Percentiles rank a stretch among this genome's conserved stretches.
Evolutionary conservation across 2,113 vertebrate species (phyloP).

Genomic region (Phalacrocorax pelagicus): DNA sequence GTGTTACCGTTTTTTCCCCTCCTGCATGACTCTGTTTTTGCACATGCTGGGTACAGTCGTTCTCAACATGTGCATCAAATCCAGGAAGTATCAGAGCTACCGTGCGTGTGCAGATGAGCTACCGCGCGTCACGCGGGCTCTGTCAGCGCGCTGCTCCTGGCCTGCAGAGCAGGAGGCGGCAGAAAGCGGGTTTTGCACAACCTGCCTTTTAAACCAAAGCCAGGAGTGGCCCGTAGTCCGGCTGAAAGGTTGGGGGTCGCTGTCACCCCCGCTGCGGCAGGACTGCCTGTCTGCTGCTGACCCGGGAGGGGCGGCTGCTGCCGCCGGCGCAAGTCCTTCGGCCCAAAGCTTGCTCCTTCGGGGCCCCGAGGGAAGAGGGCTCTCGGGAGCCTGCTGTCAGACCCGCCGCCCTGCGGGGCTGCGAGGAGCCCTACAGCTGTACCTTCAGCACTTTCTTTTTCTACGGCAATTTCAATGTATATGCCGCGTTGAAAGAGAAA

Average conservation of each 20-base stretch:
- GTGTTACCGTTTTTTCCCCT: background rate
- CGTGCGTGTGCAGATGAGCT: background rate
- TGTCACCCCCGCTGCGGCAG: background rate
- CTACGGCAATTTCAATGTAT: fast-evolving
- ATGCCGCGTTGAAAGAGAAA: background rate
- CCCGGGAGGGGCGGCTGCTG: background rate
- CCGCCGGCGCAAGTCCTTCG: fast-evolving
- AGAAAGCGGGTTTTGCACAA: background rate
- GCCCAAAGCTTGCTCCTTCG: background rate
- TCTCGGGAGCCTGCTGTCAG: background rate
- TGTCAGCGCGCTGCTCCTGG: slow-evolving; percentile 17
- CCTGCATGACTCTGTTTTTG: background rate
- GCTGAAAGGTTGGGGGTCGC: background rate
- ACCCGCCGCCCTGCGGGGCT: background rate
- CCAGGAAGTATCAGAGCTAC: slow-evolving; percentile 1
- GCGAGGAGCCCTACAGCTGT: background rate
- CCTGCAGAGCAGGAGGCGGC: background rate
- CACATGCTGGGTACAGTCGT: slow-evolving; percentile 22
- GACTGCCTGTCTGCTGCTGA: background rate
- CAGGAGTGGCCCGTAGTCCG: fast-evolving
- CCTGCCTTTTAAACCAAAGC: background rate
- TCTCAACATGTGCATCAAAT: slow-evolving; percentile 34
- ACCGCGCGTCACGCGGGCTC: background rate
- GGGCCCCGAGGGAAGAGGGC: background rate
- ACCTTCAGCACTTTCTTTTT: background rate